Conservation (phyloP, 2,797 vertebrate genomes). For the Melanotaenia parkinsoni region DNA sequence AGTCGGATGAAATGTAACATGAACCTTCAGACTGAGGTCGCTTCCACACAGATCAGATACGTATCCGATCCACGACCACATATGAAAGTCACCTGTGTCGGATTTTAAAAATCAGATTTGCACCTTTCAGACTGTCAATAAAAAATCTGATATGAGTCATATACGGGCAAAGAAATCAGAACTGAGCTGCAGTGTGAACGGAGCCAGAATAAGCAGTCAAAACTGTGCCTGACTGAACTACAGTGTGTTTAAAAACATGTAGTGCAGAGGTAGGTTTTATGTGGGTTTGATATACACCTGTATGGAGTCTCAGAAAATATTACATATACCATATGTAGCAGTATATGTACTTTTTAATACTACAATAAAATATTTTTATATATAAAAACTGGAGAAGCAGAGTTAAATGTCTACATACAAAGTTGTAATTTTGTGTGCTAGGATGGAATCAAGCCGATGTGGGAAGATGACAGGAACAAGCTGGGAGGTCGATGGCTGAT, state of each 20-base stretch:
- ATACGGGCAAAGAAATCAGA: too few relatives aligned
- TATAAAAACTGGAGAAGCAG: neutral
- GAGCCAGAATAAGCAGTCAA: neutral
- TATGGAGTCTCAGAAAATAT: neutral
- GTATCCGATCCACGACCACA: too few relatives aligned
- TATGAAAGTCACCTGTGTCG: too few relatives aligned
- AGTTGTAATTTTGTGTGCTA: constrained; percentile 34
- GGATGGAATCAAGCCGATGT: constrained; percentile 90
- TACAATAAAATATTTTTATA: neutral
- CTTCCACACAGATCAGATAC: too few relatives aligned
- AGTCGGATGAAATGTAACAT: too few relatives aligned
- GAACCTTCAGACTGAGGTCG: too few relatives aligned
- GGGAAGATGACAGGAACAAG: constrained; percentile 89
- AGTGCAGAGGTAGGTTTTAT: neutral
- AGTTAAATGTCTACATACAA: neutral
- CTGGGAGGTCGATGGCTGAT: constrained; percentile 88
- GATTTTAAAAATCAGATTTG: too few relatives aligned
- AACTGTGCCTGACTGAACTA: neutral
- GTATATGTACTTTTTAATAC: too few relatives aligned
- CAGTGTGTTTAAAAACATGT: neutral
- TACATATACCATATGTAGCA: neutral
- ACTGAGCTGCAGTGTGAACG: too few relatives aligned
- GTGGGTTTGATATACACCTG: neutral
- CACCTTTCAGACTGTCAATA: too few relatives aligned
- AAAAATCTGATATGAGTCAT: too few relatives aligned